phyloP scores from a whole-genome alignment of 2,888 invertebrate genomes.

The Pollenia angustigena region DNA sequence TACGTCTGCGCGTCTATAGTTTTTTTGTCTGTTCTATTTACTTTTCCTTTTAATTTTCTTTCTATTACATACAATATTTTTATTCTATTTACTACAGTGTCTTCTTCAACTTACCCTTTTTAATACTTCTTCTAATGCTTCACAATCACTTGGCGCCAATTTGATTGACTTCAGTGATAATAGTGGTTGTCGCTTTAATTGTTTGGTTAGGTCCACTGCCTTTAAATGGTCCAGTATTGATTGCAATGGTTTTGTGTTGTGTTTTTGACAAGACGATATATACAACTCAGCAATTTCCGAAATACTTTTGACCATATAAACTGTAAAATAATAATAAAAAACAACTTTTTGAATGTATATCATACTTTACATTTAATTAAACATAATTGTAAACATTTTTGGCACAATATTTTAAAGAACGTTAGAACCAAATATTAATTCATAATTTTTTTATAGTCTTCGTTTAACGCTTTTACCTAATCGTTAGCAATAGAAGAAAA shows the following conservation, averaged over 20 bases:
- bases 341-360: not conserved
- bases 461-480: too few relatives aligned
- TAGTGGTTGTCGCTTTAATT: constrained; percentile 85
- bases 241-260: constrained; percentile 89
- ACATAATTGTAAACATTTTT: too few relatives aligned
- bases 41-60: constrained; percentile 19
- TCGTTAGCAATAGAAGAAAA: too few relatives aligned
- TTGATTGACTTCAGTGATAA: constrained; percentile 87
- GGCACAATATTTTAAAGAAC: too few relatives aligned
- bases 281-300: constrained; percentile 91
- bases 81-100: constrained; percentile 17
- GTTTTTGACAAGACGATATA: constrained; percentile 89
- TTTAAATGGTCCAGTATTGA: constrained; percentile 90
- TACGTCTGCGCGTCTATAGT: not conserved
- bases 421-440: too few relatives aligned
- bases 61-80: not conserved
- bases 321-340: constrained; percentile 76
- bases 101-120: constrained; percentile 85
- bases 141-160: constrained; percentile 88
- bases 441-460: too few relatives aligned
- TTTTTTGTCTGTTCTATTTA: constrained; percentile 13
- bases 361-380: too few relatives aligned
- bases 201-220: constrained; percentile 83
- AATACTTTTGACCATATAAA: constrained; percentile 82
- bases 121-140: constrained; percentile 93